Evolutionary conservation across 2,113 vertebrate genomes (phyloP), one percentile per base, ranked within the genome.

Genomic region (Calidris pugnax): DNA sequence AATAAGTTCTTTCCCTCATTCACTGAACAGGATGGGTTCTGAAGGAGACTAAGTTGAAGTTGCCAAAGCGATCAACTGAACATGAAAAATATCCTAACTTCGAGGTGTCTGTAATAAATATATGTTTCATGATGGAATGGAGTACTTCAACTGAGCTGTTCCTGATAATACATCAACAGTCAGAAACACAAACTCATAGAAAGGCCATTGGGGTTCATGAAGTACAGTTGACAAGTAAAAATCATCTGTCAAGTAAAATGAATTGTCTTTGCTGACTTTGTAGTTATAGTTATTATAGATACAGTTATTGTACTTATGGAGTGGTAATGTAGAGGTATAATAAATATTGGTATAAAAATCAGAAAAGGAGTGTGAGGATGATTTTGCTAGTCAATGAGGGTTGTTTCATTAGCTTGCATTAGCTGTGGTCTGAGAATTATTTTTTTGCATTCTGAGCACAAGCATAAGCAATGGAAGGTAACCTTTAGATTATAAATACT

Each of bases 401-500:
- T 73, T 94, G 48, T 89, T 95, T 47, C 43, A 51, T 71, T 85
- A 78, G 27, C 69, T 71, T 94, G 28, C 67, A 60, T 69, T 89
- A 93, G 19, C 59, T 90, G 56, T 80, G 83, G 43, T 90, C 47
- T 80, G 37, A 71, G 50, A 93, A 71, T 63, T 95, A 87, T 68
- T 95, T 92, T 93, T 93, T 50, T 80, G 43, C 9, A 2, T 75
- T 97, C 68, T 85, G 80, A 95, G 63, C 55, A 48, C 45, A 73
- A 79, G 51, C 8, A 33, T 87, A 83, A 92, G 82, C 39, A 85
- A 57, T 69, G 41, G 55, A 83, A 75, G 85, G 39, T 89, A 95
- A 90, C 88, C 83, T 95, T 96, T 96, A 90, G 79, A 68, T 96
- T 91, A 84, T 32, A 89, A 39, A 80, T 73, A 62, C 51, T 87